phyloP scores from a whole-genome alignment of 2,888 invertebrate species.

The Dascillus cervinus region DNA sequence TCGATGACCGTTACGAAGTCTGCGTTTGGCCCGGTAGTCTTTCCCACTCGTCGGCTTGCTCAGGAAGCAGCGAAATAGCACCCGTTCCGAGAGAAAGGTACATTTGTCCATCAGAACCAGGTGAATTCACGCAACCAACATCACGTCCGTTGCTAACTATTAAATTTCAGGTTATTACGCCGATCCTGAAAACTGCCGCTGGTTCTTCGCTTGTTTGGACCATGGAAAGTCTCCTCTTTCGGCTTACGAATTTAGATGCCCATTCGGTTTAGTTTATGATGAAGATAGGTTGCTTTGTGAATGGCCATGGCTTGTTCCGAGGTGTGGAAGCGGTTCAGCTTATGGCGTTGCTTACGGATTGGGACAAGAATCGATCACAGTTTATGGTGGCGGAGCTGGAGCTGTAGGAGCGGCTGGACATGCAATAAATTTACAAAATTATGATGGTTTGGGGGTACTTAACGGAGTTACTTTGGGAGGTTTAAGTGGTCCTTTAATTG shows the following conservation, averaged over 20 bases:
- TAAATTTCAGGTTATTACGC: slow-evolving; percentile 59
- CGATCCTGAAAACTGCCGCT: slow-evolving; percentile 73
- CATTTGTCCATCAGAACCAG: slow-evolving; percentile 57
- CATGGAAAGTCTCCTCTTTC: slow-evolving; percentile 55
- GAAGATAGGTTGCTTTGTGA: slow-evolving; percentile 62
- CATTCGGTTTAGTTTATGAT: slow-evolving; percentile 72
- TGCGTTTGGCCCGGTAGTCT: slow-evolving; percentile 76
- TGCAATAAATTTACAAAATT: slow-evolving; percentile 25
- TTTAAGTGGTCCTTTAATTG: slow-evolving; percentile 26
- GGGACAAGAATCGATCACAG: not conserved
- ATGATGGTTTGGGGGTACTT: slow-evolving; percentile 35
- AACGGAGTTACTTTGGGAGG: slow-evolving; percentile 31
- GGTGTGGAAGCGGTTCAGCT: slow-evolving; percentile 38
- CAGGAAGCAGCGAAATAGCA: slow-evolving; percentile 71
- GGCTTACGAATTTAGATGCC: slow-evolving; percentile 76
- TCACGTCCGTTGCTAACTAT: not conserved
- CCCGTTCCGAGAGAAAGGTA: slow-evolving; percentile 63
- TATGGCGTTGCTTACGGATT: slow-evolving; percentile 26
- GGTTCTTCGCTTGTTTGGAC: slow-evolving; percentile 77
- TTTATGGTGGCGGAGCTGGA: slow-evolving; percentile 39
- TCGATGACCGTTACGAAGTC: slow-evolving; percentile 67
- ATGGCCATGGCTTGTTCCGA: slow-evolving; percentile 71
- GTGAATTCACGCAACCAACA: slow-evolving; percentile 28
- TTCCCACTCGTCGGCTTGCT: slow-evolving; percentile 63
- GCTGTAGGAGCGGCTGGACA: not conserved